These are phyloP conservation scores for Cylas formicarius DNA, from an alignment of 1,140 invertebrate genomes.

Conservation along the genomic window DNA sequence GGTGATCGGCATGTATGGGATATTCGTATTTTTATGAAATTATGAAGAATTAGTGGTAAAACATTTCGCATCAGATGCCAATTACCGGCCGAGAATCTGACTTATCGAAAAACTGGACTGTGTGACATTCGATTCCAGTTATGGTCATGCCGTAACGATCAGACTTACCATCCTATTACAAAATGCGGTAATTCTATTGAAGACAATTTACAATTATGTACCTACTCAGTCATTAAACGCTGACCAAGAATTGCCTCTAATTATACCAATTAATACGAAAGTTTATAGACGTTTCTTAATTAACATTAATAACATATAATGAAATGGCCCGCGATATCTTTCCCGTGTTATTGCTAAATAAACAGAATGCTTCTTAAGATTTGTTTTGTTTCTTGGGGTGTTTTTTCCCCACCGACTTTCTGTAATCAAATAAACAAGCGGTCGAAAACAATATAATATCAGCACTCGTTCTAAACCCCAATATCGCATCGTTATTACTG, in stretches of 20 bases:
- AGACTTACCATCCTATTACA: conserved; percentile 24
- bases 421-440: too few species aligned
- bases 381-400: too few species aligned
- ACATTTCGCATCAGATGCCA: conserved; percentile 21
- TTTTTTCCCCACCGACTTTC: too few species aligned
- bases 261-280: conserved; percentile 32
- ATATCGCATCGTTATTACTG: conserved; percentile 6
- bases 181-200: conserved; percentile 30
- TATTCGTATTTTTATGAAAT: conserved; percentile 23
- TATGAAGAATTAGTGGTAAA: conserved; percentile 26
- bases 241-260: conserved; percentile 26
- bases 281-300: conserved; percentile 26
- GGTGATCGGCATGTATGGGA: conserved; percentile 22
- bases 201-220: conserved; percentile 30
- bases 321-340: conserved; percentile 13
- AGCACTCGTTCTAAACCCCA: too few species aligned
- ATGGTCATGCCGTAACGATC: conserved; percentile 27
- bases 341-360: conserved; percentile 14
- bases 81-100: conserved; percentile 25
- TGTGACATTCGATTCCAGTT: conserved; percentile 23
- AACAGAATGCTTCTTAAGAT: conserved; percentile 21
- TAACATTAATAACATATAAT: conserved; percentile 25
- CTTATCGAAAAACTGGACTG: conserved; percentile 24
- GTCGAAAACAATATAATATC: too few species aligned
- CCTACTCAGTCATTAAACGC: conserved; percentile 23